phyloP scores from a whole-genome alignment of 2,888 invertebrate species.

The Cantharis rustica region DNA sequence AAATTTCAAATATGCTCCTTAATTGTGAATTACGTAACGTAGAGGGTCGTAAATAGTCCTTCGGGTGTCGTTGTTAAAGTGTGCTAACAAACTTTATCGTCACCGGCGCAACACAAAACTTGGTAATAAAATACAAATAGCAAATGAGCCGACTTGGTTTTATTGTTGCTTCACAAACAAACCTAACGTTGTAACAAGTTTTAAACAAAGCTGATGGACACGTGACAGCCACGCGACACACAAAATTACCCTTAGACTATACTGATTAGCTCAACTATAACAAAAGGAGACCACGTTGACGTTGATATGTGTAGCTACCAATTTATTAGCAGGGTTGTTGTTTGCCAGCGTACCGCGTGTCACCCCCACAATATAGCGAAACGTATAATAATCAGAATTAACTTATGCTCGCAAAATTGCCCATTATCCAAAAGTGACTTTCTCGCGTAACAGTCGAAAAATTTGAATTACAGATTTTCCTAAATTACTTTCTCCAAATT shows the following conservation, averaged over 20 bases:
- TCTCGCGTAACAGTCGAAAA: neutral
- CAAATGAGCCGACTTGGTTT: constrained; percentile 36
- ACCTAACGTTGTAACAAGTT: constrained; percentile 52
- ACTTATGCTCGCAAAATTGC: constrained; percentile 43
- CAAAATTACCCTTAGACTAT: constrained; percentile 54
- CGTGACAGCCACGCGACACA: constrained; percentile 52
- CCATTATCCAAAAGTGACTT: constrained; percentile 34
- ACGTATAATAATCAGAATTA: constrained; percentile 50
- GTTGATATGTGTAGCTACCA: constrained; percentile 58
- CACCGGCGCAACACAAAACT: constrained; percentile 9
- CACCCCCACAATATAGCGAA: constrained; percentile 42
- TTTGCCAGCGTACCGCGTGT: constrained; percentile 47
- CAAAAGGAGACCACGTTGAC: constrained; percentile 53
- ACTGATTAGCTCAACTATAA: constrained; percentile 52
- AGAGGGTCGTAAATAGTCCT: constrained; percentile 6
- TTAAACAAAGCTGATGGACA: constrained; percentile 50
- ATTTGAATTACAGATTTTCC: neutral
- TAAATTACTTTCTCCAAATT: neutral
- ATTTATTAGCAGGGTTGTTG: constrained; percentile 52
- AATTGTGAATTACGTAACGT: constrained; percentile 22
- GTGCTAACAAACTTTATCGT: constrained; percentile 4
- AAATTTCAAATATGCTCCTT: constrained; percentile 27
- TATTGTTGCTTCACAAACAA: constrained; percentile 45
- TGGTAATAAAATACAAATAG: constrained; percentile 40
- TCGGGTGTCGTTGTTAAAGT: constrained; percentile 1